Base-by-base conservation (phyloP, 2,888 invertebrate genomes). In the Dexiosoma caninum region DNA sequence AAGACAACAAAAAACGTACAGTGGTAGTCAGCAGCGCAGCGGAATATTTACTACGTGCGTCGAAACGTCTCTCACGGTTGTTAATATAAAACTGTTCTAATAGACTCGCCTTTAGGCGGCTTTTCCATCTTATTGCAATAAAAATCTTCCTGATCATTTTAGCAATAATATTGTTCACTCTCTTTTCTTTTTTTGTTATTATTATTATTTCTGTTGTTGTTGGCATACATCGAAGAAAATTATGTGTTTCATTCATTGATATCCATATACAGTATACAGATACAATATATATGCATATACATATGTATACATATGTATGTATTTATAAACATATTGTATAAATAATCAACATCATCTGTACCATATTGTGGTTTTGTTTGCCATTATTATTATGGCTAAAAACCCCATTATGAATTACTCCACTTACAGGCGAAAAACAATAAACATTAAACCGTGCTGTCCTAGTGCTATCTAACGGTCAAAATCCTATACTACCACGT, bases 61-160 rank as follows among this genome's bases (percentile, higher is more conserved):
- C 85, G 83, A 86, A 66, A 85, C 84, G 86, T 86, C 82, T 85
- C 84, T 83, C 85, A 84, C 86, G 86, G 85, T 83, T 85, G 87
- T 86, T 85, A 82, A 85, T 86, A 85, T 85, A 86, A 86, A 86
- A 86, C 87, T 86, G 84, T 82, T 85, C 74, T 57, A 70, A 70
- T 64, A 37, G 21, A 42, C 59, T 71, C 70, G 7, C 10, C 46
- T 64, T 32, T 80, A 62, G 75, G 23, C 62, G 40, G 80, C 82
- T 66, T 66, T 60, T 64, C 66, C 77, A 81, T 82, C 66, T 72
- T 59, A 27, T 37, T 69, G 19, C 7, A 5, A 5, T 23, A n/a
- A 23, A 53, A 12, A 75, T 57, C 27, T 64, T 71, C 46, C 70
- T 57, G 57, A 46, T 66, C 46, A 35, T 51, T 51, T 71, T 57